These are phyloP conservation scores for Protonemura montana DNA, from an alignment of 2,888 invertebrate species.

Conservation along the genomic window DNA sequence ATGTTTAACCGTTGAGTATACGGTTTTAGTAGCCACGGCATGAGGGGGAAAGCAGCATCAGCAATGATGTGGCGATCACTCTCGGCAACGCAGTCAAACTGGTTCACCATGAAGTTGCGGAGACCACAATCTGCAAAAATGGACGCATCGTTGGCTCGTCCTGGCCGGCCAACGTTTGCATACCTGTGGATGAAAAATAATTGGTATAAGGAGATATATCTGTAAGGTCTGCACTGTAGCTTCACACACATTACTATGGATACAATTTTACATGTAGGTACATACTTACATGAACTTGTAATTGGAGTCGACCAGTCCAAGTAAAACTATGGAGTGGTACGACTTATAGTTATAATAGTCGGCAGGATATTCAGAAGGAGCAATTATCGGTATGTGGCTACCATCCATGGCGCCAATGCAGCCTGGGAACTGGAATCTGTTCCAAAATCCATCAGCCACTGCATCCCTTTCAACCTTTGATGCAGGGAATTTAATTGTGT, in stretches of 20 bases:
- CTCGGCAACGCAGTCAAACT: neutral
- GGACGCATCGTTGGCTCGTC: conserved; percentile 10
- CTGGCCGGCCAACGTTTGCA: conserved; percentile 25
- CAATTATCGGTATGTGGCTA: conserved; percentile 41
- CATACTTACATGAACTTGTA: conserved; percentile 31
- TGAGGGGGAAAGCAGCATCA: conserved; percentile 20
- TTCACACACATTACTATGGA: too few species aligned
- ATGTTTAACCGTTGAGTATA: neutral
- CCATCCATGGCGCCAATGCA: conserved; percentile 44
- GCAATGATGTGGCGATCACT: conserved; percentile 21
- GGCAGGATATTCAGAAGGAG: conserved; percentile 26
- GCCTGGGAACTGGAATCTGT: conserved; percentile 41
- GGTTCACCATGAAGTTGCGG: neutral
- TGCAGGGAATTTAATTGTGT: conserved; percentile 39
- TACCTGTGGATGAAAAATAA: neutral
- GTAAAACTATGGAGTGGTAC: conserved; percentile 15
- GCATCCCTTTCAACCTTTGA: conserved; percentile 33
- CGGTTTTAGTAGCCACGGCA: neutral
- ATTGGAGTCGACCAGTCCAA: conserved; percentile 19
- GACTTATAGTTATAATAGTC: conserved; percentile 34
- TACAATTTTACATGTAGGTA: neutral
- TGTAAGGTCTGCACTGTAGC: too few species aligned
- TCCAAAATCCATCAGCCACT: conserved; percentile 40
- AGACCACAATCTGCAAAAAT: conserved; percentile 8
- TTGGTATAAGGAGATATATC: too few species aligned